phyloP scores from a whole-genome alignment of 1,140 invertebrate species.

The Rhynchophorus ferrugineus region DNA sequence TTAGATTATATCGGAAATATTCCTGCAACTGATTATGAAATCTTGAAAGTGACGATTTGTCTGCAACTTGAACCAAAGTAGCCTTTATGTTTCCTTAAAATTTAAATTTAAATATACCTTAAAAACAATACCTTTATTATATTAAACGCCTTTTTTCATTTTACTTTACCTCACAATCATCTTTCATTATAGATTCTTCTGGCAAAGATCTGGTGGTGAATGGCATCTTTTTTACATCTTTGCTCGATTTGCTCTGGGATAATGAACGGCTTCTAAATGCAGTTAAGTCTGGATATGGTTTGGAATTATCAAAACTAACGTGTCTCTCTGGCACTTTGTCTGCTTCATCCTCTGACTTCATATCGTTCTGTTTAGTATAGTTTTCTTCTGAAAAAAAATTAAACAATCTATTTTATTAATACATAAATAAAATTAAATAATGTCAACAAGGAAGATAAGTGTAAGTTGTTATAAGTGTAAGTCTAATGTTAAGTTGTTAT shows the following conservation, averaged over 20 bases:
- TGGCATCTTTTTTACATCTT: conserved; percentile 11
- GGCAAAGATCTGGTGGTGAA: conserved; percentile 15
- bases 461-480: too few species aligned
- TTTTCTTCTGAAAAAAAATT: background rate
- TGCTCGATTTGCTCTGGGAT: conserved; percentile 9
- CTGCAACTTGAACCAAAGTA: too few species aligned
- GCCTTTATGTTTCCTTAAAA: too few species aligned
- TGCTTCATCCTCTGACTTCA: conserved; percentile 6
- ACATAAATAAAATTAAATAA: too few species aligned
- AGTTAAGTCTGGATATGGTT: conserved; percentile 6
- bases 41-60: too few species aligned
- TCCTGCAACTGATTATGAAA: too few species aligned
- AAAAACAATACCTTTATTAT: too few species aligned
- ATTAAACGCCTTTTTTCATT: too few species aligned
- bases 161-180: conserved; percentile 7
- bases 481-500: too few species aligned
- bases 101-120: too few species aligned
- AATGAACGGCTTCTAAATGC: conserved; percentile 17
- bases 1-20: too few species aligned
- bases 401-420: background rate
- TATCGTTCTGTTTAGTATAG: background rate
- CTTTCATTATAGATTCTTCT: conserved; percentile 10
- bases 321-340: conserved; percentile 12
- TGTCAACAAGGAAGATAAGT: too few species aligned
- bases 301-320: conserved; percentile 13